Evolutionary conservation across 1,140 invertebrate species (phyloP), one percentile per base, ranked within the genome.

Genomic region (Anadara kagoshimensis): DNA sequence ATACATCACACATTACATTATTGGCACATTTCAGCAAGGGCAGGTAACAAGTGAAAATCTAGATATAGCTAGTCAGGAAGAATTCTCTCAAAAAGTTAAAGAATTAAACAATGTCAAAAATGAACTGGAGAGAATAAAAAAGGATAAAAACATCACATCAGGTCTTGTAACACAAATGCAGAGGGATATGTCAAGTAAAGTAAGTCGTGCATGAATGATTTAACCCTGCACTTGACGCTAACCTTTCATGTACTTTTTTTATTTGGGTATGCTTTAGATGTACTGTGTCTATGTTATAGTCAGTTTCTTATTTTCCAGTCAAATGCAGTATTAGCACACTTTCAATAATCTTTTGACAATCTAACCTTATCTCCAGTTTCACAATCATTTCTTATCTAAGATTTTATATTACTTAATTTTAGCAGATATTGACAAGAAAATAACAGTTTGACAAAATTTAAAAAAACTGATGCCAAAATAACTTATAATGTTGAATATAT

Each of bases 161-260:
- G 89, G 89, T 22, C 79, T 90, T 20, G 85, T 90, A 5, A 88
- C 86, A 22, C 87, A 88, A 64, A 88, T 89, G 87, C 89, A 90
- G 73, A 63, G 85, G 64, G 89, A 89, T 69, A 86, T 90, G 85
- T 82, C 87, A 2, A 86, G 81, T 73, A 90, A 90, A 82, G 87
- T 88, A 78, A 75, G 83, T 61, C 1, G 8, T 24, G 44, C 57
- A 49, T 56, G 24, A 65, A 26, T 29, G 16, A 36, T 36, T 36
- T 12, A 12, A 57, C 24, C 18, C 56, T 22, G 24, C 18, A 57
- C 14, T 20, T 12, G 12, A 14, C 20, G 12, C 24, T 57, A n/a
- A 57, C 56, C 14, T 22, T 14, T 57, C 1, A 22, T 26, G 18
- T 57, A 4, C n/a, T 12, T 57, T 26, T 57, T 20, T 57, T 4